Conservation (phyloP, 2,797 vertebrate genomes). For the Champsocephalus esox region DNA sequence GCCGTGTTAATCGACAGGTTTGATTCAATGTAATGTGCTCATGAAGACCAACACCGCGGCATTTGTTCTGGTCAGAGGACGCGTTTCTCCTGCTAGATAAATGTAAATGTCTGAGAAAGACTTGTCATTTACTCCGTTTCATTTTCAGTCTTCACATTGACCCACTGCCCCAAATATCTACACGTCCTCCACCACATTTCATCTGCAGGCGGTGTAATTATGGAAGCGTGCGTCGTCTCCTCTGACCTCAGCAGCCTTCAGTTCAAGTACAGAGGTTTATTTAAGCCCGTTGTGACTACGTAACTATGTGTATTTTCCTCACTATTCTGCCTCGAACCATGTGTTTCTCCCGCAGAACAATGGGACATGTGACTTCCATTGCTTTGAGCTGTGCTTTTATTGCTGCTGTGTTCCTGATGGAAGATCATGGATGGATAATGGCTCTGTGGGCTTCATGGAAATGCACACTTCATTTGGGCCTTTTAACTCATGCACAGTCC, state of each 20-base stretch:
- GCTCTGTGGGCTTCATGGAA: neutral
- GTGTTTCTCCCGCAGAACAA: constrained; percentile 7
- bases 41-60: neutral
- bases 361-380: constrained; percentile 9
- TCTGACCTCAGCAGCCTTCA: constrained; percentile 12
- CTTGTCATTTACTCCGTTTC: neutral
- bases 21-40: neutral
- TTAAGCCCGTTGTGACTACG: neutral
- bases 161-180: constrained; percentile 33
- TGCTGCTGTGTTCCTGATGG: neutral
- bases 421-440: neutral
- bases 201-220: constrained; percentile 38
- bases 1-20: neutral
- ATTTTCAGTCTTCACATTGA: constrained; percentile 7
- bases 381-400: constrained; percentile 23
- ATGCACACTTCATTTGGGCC: neutral
- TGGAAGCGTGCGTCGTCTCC: constrained; percentile 3
- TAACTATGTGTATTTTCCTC: constrained; percentile 26
- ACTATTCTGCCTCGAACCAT: constrained; percentile 10
- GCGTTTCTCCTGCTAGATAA: neutral
- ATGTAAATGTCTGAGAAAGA: neutral
- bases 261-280: constrained; percentile 7
- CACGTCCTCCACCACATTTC: constrained; percentile 17
- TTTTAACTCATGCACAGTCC: neutral
- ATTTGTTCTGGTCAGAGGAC: neutral